Base-by-base conservation (phyloP, 2,113 vertebrate species). In the Trochalopteron elliotii region DNA sequence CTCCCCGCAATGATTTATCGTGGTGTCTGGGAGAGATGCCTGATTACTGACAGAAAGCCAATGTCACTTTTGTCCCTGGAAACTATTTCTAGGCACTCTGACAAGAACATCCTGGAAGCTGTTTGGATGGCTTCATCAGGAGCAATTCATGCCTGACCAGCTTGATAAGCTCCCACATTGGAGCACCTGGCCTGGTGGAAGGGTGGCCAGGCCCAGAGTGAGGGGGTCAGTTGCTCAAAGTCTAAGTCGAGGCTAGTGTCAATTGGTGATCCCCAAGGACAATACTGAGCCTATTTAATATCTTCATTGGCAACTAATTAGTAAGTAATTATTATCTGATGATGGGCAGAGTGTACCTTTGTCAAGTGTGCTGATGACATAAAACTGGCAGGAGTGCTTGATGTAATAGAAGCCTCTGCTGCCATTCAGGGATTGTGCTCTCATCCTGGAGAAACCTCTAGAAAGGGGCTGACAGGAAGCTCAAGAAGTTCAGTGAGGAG, bases 221-320 rank as follows among this genome's bases (percentile, higher is more conserved):
- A 4, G 30, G 7, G 39, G 31, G 33, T 37, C 22, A 45, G 16
- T 2, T 1, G 3, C 7, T 7, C 39, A 21, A 63, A 69, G 18
- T 57, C 25, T 71, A 76, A 61, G 17, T 25, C 0, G 1, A 72
- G 16, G 9, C 4, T 30, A 49, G 20, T 42, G 72, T 24, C 14
- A 53, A 31, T 4, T 2, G 1, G 9, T 52, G 37, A 40, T 18
- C 25, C 7, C 15, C 4, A 2, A 15, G 20, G 7, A 56, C 19
- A 85, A 20, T 42, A 52, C 0, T 37, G 11, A 18, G 47, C 12
- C 20, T 45, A 10, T 61, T 72, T 63, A 56, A 42, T 17, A 57
- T 35, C 31, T 75, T 70, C 31, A 65, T 60, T 59, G 55, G 27
- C 28, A 22, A 40, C 20, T 40, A 33, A 50, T 27, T 50, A 40